Conservation (phyloP, 2,113 vertebrate species). For the Hippoglossus stenolepis region DNA sequence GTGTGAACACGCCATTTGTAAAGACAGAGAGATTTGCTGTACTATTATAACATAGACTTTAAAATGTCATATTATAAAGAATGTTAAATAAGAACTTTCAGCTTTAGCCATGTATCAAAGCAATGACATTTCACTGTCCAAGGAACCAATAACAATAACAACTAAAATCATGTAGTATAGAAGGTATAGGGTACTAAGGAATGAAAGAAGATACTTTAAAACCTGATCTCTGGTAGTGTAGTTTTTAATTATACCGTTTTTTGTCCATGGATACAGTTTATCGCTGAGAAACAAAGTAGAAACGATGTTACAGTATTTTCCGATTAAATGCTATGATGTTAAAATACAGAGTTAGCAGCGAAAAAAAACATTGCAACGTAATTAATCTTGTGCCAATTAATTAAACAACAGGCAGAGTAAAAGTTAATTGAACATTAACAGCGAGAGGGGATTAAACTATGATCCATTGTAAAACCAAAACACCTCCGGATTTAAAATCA, state of each 20-base stretch:
- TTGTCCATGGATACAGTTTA: neutral
- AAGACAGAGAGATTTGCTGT: constrained; percentile 16
- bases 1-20: constrained; percentile 33
- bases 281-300: too few species aligned
- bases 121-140: constrained; percentile 36
- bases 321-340: neutral
- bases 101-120: constrained; percentile 18
- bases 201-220: neutral
- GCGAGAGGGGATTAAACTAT: neutral
- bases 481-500: constrained; percentile 2
- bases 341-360: neutral
- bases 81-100: constrained; percentile 21
- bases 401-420: constrained; percentile 11
- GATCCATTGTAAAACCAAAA: constrained; percentile 13
- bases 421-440: constrained; percentile 3
- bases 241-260: neutral
- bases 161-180: too few species aligned
- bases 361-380: neutral
- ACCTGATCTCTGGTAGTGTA: neutral
- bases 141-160: neutral
- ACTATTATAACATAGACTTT: constrained; percentile 6
- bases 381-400: neutral
- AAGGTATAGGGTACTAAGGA: neutral
- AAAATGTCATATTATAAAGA: constrained; percentile 19
- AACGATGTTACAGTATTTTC: neutral